Evolutionary conservation across 1,140 invertebrate genomes (phyloP).

Genomic region (Drosophila sturtevanti): DNA sequence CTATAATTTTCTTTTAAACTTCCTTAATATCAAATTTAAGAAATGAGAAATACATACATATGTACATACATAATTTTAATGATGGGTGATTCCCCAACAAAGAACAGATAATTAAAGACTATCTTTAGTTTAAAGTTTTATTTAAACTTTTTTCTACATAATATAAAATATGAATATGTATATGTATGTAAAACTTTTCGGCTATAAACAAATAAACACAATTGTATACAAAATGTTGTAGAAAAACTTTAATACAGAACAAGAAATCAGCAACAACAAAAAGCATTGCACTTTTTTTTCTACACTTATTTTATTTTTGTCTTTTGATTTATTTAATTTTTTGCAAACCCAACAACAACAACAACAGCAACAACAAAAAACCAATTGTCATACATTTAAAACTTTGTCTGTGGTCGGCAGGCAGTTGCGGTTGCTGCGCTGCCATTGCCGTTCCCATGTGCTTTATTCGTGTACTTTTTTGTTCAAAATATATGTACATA

Average conservation of each 20-base stretch:
- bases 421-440: conserved; percentile 17
- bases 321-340: conserved; percentile 57
- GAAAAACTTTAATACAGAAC: conserved; percentile 39
- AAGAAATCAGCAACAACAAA: conserved; percentile 10
- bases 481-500: neutral
- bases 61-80: too few relatives aligned
- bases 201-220: conserved; percentile 55
- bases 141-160: neutral
- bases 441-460: conserved; percentile 19
- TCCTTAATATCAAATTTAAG: too few relatives aligned
- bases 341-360: conserved; percentile 21
- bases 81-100: too few relatives aligned
- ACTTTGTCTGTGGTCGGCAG: conserved; percentile 45
- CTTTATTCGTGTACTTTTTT: conserved; percentile 13
- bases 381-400: conserved; percentile 53
- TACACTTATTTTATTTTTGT: conserved; percentile 28
- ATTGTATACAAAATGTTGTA: conserved; percentile 41
- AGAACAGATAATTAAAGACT: too few relatives aligned
- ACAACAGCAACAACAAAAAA: conserved; percentile 24
- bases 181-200: conserved; percentile 29
- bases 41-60: too few relatives aligned
- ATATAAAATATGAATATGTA: conserved; percentile 9
- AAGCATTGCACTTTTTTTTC: conserved; percentile 15
- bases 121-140: neutral
- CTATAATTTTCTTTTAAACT: too few relatives aligned